These are phyloP conservation scores for Corythornis madagascariensis DNA, from an alignment of 2,113 vertebrate species.

Conservation along the genomic window DNA sequence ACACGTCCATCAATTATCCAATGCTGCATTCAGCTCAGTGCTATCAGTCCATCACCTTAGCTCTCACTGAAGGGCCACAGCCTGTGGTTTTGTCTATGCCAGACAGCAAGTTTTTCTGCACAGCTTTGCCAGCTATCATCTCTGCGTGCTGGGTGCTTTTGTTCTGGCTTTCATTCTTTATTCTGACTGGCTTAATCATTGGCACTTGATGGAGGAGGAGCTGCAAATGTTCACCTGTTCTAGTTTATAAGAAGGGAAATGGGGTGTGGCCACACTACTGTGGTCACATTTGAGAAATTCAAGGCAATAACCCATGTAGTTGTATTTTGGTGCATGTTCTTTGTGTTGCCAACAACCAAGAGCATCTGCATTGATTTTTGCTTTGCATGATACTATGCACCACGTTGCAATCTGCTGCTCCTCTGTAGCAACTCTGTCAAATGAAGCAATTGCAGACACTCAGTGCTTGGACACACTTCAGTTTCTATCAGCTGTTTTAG, in stretches of 20 bases:
- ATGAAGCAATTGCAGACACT: background rate
- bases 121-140: background rate
- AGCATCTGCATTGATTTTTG: background rate
- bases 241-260: background rate
- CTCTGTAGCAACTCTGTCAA: background rate
- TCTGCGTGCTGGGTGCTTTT: background rate
- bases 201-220: background rate
- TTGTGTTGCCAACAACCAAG: background rate
- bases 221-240: background rate
- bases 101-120: background rate
- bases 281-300: background rate
- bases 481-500: background rate
- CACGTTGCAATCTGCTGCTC: background rate
- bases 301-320: background rate
- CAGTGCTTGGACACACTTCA: background rate
- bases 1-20: rapidly evolving
- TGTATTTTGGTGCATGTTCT: background rate
- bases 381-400: background rate
- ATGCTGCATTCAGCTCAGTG: background rate
- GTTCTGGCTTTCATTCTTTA: background rate
- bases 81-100: background rate
- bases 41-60: background rate
- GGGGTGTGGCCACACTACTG: background rate
- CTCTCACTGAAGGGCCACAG: background rate
- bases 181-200: background rate